Evolutionary conservation across 1,140 invertebrate genomes (phyloP).

Genomic region (Pantala flavescens): DNA sequence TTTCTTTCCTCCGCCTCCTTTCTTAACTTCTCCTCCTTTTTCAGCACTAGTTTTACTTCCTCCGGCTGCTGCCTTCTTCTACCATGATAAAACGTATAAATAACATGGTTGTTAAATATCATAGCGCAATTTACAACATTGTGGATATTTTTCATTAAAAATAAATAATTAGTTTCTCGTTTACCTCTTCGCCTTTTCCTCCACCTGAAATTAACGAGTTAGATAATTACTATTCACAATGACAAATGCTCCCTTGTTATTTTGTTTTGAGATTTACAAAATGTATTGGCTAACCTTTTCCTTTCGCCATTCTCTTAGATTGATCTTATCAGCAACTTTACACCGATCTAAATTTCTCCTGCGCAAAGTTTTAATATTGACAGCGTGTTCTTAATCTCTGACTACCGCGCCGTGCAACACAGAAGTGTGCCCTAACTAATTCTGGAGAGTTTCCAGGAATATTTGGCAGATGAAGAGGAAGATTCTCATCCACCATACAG

Average conservation of each 20-base stretch:
- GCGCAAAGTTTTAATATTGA: background rate
- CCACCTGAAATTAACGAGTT: background rate
- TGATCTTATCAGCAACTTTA: background rate
- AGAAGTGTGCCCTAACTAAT: background rate
- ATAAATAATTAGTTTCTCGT: background rate
- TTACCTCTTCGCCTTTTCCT: background rate
- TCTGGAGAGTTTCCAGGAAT: background rate
- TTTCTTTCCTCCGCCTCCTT: background rate
- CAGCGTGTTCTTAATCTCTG: background rate
- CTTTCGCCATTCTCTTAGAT: background rate
- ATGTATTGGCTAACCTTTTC: conserved; percentile 9
- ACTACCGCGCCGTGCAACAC: background rate
- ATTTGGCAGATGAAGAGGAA: background rate
- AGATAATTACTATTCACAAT: no score
- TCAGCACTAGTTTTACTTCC: background rate
- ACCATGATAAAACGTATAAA: background rate
- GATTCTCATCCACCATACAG: background rate
- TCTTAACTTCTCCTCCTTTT: background rate
- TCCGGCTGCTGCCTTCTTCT: background rate
- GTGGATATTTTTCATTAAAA: background rate
- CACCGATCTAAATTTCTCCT: background rate
- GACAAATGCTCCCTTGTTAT: no score
- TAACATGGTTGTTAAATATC: background rate
- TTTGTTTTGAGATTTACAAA: no score
- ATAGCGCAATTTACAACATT: background rate